Evolutionary conservation across 2,888 invertebrate genomes (phyloP).

Genomic region (Hedya salicella): DNA sequence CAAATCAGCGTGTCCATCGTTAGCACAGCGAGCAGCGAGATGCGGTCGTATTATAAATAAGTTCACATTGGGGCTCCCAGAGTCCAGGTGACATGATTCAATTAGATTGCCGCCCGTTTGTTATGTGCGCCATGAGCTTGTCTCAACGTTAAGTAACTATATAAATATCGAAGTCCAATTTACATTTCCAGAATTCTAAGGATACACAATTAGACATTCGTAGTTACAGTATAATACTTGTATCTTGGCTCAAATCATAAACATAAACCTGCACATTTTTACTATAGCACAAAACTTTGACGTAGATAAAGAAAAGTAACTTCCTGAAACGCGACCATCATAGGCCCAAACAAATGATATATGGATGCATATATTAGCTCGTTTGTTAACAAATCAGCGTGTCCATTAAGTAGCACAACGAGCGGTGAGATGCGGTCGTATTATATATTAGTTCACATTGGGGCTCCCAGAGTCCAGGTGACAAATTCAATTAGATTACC

Average conservation of each 20-base stretch:
- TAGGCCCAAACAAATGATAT: neutral
- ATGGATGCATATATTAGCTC: no score
- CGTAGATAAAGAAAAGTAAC: no score
- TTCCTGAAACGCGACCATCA: no score
- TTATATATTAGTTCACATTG: no score
- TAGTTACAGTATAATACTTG: no score
- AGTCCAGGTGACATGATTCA: conserved; percentile 70
- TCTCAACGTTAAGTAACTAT: conserved; percentile 44
- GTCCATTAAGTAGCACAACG: no score
- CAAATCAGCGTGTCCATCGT: conserved; percentile 21
- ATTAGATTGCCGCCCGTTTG: conserved; percentile 72
- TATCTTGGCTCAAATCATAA: no score
- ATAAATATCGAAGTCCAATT: conserved; percentile 34
- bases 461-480: conserved; percentile 51
- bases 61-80: conserved; percentile 50
- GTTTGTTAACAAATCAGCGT: no score
- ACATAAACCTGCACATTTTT: no score
- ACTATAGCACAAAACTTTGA: no score
- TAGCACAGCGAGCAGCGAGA: conserved; percentile 44
- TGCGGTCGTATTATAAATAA: conserved; percentile 68
- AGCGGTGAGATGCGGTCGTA: no score
- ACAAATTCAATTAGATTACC: no score
- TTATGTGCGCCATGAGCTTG: conserved; percentile 62
- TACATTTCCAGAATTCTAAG: conserved; percentile 16
- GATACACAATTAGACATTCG: neutral